Evolutionary conservation across 2,797 vertebrate genomes (phyloP).

Genomic region (Prunella strophiata): DNA sequence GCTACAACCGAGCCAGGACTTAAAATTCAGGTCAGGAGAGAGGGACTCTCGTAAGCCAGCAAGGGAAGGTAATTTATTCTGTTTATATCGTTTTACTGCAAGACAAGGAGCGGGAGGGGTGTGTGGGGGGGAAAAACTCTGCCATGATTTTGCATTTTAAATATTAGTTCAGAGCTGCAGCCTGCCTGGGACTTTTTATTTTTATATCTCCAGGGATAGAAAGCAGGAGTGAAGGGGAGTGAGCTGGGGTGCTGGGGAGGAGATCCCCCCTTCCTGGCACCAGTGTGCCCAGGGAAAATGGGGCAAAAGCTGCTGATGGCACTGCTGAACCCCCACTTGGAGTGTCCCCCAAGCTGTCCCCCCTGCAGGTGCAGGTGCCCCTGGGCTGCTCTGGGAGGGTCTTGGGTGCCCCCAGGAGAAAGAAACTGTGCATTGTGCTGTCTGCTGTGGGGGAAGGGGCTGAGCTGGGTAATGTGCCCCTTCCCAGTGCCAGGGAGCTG

Average conservation of each 20-base stretch:
- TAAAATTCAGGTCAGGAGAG: conserved; percentile 80
- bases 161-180: conserved; percentile 66
- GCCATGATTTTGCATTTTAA: conserved; percentile 75
- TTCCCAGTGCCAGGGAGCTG: too few species aligned
- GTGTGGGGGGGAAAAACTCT: not conserved
- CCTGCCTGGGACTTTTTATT: not conserved
- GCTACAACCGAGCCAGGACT: conserved; percentile 63
- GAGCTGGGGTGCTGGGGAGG: not conserved
- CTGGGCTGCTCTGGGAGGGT: not conserved
- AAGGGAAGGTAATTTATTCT: conserved; percentile 77
- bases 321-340: rapidly evolving
- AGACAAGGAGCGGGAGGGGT: not conserved
- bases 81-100: conserved; percentile 79
- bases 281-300: rapidly evolving
- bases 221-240: not conserved
- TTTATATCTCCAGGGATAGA: not conserved
- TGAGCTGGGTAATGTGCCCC: not conserved
- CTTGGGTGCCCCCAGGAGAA: not conserved
- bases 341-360: not conserved
- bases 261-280: not conserved
- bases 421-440: rapidly evolving
- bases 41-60: conserved; percentile 68
- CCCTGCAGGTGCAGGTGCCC: not conserved
- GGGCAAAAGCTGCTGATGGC: not conserved
- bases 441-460: not conserved